These are phyloP conservation scores for Circaetus gallicus DNA, from an alignment of 2,113 vertebrate genomes.

Conservation along the genomic window DNA sequence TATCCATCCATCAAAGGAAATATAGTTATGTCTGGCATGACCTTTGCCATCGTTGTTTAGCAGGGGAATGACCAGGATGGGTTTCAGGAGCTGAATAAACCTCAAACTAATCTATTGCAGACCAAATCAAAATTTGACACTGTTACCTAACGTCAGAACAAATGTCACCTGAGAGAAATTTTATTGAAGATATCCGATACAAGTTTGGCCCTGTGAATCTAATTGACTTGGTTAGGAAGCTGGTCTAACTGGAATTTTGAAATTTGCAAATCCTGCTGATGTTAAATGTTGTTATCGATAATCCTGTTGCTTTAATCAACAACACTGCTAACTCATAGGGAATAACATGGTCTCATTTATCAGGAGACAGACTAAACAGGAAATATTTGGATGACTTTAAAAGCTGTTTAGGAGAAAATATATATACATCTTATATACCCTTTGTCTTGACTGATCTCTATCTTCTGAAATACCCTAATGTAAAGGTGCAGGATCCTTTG, in stretches of 20 bases:
- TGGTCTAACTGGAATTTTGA: neutral
- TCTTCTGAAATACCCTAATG: neutral
- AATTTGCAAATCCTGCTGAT: neutral
- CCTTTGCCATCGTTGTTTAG: neutral
- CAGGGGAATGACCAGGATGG: neutral
- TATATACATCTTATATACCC: neutral
- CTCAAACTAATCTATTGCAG: neutral
- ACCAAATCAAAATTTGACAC: neutral
- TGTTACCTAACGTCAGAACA: neutral
- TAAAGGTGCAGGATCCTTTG: neutral
- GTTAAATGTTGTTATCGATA: slow-evolving; percentile 7
- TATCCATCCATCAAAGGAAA: neutral
- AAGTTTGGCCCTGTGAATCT: neutral
- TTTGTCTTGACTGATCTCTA: neutral
- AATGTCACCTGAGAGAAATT: neutral
- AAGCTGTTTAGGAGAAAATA: neutral
- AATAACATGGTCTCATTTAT: neutral
- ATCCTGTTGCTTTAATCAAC: neutral
- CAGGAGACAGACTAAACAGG: slow-evolving; percentile 40
- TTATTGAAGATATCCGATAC: neutral
- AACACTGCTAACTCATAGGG: neutral
- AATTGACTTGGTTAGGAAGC: neutral
- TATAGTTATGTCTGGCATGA: neutral
- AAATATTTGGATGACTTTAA: slow-evolving; percentile 3
- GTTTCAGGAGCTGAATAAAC: neutral